Evolutionary conservation across 1,140 invertebrate species (phyloP), one percentile per base, ranked within the genome.

Genomic region (Lepidurus packardi): DNA sequence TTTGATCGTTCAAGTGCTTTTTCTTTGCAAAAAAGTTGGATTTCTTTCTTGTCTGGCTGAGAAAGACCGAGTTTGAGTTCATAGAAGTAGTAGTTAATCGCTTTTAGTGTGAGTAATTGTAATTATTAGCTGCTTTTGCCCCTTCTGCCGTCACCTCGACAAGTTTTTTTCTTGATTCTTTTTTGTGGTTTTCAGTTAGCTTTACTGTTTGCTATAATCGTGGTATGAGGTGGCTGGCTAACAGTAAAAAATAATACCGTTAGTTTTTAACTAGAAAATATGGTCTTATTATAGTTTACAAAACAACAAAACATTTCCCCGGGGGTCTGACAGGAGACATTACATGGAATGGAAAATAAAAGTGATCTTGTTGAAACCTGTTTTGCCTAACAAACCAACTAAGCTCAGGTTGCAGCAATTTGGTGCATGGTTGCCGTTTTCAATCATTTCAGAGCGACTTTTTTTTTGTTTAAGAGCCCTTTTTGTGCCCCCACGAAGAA

Each of bases 191-290:
- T 65, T 65, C 53, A 11, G 8, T 65, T 65, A 21, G 53, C 53
- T 65, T 65, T 65, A 65, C n/a, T n/a, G n/a, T n/a, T n/a, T 65
- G 16, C 21, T 13, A 13, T 65, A 65, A 21, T 65, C 8, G 53
- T 65, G 53, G 53, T 65, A 65, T 65, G 16, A 21, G 53, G 8
- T 65, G 16, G 16, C 21, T 7, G 53, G 16, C 21, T 65, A 11
- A 65, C 21, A 65, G 53, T 13, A 65, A 65, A 65, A 65, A 47
- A 11, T 16, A 47, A 47, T 16, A 9, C 16, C 53, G 13, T 13
- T 65, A 65, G 53, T 65, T 65, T 34, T 65, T 65, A 65, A 65
- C 53, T 65, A 65, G 53, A 65, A 65, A 65, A 21, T 65, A 65
- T 65, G 53, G 21, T 21, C 53, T 65, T 65, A 65, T 65, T 65